A percentile compares a stretch with the other conserved stretches of the same genome.
These are phyloP conservation scores for Napeogenes sylphis DNA, from an alignment of 2,888 invertebrate species.

Conservation along the genomic window DNA sequence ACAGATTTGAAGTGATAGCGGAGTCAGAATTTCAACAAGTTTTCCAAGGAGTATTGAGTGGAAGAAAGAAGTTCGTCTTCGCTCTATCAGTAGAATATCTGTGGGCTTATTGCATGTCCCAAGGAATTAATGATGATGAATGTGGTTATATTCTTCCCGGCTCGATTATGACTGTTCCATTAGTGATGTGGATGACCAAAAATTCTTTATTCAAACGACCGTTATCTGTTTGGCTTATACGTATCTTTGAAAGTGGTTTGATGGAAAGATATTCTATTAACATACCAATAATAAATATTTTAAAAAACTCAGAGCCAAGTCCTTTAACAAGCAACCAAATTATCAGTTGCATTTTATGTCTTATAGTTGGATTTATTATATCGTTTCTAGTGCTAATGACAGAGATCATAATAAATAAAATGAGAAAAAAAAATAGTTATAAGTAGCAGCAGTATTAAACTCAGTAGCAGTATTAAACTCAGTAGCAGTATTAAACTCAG, in stretches of 20 bases:
- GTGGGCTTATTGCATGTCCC: slow-evolving; percentile 49
- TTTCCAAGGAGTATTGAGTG: too few species aligned
- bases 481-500: too few species aligned
- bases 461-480: too few species aligned
- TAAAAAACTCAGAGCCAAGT: slow-evolving; percentile 43
- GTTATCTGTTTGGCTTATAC: slow-evolving; percentile 49
- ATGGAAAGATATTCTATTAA: slow-evolving; percentile 43
- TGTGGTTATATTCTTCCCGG: slow-evolving; percentile 58
- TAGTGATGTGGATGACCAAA: slow-evolving; percentile 57
- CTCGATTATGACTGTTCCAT: slow-evolving; percentile 55
- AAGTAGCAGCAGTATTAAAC: too few species aligned
- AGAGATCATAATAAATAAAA: slow-evolving; percentile 44
- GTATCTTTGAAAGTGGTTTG: slow-evolving; percentile 55
- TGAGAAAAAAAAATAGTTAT: slow-evolving; percentile 23
- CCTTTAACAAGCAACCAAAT: slow-evolving; percentile 50
- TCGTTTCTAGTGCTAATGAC: slow-evolving; percentile 45
- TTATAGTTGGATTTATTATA: slow-evolving; percentile 45
- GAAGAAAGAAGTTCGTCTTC: too few species aligned
- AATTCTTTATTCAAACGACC: slow-evolving; percentile 50
- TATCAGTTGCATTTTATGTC: slow-evolving; percentile 51
- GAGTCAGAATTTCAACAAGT: too few species aligned
- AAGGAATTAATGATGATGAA: slow-evolving; percentile 51
- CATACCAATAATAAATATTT: slow-evolving; percentile 34
- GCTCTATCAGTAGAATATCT: slow-evolving; percentile 59
- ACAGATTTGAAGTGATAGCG: too few species aligned